A percentile compares a stretch with the other conserved stretches of the same genome.
These are phyloP conservation scores for Leptosomus discolor DNA, from an alignment of 2,113 vertebrate genomes.

Conservation along the genomic window DNA sequence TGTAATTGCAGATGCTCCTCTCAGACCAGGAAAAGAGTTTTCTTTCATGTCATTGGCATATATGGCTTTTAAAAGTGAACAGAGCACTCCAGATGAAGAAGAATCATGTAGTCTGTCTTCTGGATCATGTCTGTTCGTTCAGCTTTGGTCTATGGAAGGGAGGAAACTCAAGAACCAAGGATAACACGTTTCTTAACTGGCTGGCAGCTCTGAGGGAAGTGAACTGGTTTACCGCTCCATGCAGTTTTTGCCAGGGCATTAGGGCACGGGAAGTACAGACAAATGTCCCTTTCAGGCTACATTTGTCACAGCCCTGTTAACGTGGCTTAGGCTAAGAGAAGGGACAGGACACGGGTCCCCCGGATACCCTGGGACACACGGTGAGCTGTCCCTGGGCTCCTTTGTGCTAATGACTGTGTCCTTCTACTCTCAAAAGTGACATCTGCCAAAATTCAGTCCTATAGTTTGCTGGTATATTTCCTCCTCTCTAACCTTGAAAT, in stretches of 20 bases:
- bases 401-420: rapidly evolving
- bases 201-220: not conserved
- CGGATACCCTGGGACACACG: not conserved
- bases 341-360: not conserved
- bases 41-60: not conserved
- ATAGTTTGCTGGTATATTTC: not conserved
- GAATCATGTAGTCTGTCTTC: not conserved
- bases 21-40: not conserved
- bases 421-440: not conserved
- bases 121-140: not conserved
- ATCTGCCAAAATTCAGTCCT: not conserved
- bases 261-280: rapidly evolving
- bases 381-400: not conserved
- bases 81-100: not conserved
- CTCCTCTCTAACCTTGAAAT: not conserved
- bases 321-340: not conserved
- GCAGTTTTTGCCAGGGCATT: not conserved
- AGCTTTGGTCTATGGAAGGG: not conserved
- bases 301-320: not conserved
- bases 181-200: not conserved
- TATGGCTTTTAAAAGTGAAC: not conserved
- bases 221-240: rapidly evolving
- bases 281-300: not conserved
- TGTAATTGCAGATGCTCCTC: not conserved
- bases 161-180: not conserved